phyloP scores from a whole-genome alignment of 1,140 invertebrate species.

The Drosophila malerkotliana region DNA sequence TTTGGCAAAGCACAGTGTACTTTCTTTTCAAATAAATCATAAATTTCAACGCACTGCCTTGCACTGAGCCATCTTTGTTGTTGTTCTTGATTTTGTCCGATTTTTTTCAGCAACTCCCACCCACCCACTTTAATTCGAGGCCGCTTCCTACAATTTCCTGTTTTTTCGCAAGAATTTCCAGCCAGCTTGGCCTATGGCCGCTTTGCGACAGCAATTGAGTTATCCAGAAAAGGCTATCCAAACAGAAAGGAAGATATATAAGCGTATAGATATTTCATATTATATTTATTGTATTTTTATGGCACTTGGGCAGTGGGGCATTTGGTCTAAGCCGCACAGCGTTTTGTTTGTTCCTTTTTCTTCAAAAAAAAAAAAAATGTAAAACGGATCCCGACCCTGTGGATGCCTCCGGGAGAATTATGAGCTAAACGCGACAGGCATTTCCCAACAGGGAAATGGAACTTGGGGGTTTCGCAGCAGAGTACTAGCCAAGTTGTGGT shows the following conservation, averaged over 20 bases:
- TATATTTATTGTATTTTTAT: conserved; percentile 80
- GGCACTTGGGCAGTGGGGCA: conserved; percentile 71
- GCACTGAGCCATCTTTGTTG: conserved; percentile 29
- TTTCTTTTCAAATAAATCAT: conserved; percentile 82
- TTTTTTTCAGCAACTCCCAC: not conserved
- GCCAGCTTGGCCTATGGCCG: conserved; percentile 38
- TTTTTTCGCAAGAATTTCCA: conserved; percentile 5
- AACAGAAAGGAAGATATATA: conserved; percentile 45
- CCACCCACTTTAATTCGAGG: not conserved
- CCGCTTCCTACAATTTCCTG: not conserved
- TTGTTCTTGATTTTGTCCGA: not conserved
- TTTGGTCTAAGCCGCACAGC: conserved; percentile 55
- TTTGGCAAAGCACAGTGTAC: conserved; percentile 76
- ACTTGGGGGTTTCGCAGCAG: not conserved
- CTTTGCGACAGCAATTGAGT: conserved; percentile 67
- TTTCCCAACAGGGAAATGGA: conserved; percentile 3
- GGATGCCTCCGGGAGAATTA: conserved; percentile 58
- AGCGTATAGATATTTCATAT: conserved; percentile 50
- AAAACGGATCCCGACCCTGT: conserved; percentile 42
- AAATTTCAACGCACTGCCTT: conserved; percentile 74
- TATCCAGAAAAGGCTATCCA: conserved; percentile 77
- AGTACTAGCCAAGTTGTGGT: conserved; percentile 6
- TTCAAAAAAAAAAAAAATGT: conserved; percentile 67
- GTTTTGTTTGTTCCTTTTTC: conserved; percentile 49
- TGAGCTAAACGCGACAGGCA: conserved; percentile 73